A percentile compares a stretch with the other conserved stretches of the same genome.
phyloP scores from a whole-genome alignment of 2,888 invertebrate genomes.

The Caenorhabditis sp. region DNA sequence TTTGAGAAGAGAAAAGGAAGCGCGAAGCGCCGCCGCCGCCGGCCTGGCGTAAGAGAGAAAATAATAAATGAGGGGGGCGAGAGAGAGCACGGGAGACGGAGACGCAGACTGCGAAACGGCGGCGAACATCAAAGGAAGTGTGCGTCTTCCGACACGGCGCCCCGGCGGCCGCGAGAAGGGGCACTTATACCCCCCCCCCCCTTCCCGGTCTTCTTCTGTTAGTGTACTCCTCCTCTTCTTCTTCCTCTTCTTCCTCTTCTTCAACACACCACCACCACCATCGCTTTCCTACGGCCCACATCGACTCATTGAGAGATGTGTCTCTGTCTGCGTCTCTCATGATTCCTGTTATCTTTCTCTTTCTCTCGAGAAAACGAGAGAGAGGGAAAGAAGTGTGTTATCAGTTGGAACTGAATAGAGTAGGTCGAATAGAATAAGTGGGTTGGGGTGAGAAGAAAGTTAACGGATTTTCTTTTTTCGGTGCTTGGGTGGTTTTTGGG shows the following conservation, averaged over 20 bases:
- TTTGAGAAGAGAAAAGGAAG: too few relatives aligned
- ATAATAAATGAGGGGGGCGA: conserved; percentile 37
- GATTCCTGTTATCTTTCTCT: conserved; percentile 5
- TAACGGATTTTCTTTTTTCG: background rate
- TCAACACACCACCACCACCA: too few relatives aligned
- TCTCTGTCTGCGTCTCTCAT: conserved; percentile 13
- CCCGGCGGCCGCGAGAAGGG: conserved; percentile 31
- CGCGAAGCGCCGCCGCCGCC: background rate
- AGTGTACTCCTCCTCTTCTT: background rate
- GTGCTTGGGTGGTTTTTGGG: background rate
- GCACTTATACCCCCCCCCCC: too few relatives aligned
- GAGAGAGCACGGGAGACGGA: background rate
- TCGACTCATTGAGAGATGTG: conserved; percentile 4
- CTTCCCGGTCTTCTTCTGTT: background rate
- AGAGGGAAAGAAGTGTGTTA: background rate
- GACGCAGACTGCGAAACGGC: conserved; percentile 1
- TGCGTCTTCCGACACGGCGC: conserved; percentile 29
- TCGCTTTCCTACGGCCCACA: too few relatives aligned
- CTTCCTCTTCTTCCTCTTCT: background rate
- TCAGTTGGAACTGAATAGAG: too few relatives aligned
- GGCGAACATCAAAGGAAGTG: conserved; percentile 60
- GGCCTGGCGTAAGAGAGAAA: conserved; percentile 29
- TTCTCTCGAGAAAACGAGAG: background rate
- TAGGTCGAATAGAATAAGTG: too few relatives aligned
- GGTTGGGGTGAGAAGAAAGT: background rate